Conservation (phyloP, 1,140 invertebrate species). For the Aphaenogaster ashmeadi region DNA sequence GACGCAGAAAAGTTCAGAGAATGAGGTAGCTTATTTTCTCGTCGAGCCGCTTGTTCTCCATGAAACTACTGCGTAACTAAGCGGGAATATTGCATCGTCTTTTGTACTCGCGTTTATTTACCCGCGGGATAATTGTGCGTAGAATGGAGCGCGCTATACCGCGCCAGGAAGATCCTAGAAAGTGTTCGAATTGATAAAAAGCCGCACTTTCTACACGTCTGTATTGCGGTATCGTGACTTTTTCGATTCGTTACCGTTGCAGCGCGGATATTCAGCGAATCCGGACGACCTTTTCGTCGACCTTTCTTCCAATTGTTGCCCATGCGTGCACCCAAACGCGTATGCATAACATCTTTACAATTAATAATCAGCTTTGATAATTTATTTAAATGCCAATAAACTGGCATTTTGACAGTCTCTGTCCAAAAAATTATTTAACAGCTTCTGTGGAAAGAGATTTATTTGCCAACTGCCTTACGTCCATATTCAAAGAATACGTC, state of each 20-base stretch:
- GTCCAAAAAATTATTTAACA: neutral
- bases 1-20: conserved; percentile 17
- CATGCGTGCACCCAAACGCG: neutral
- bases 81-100: conserved; percentile 19
- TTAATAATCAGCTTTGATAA: neutral
- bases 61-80: neutral
- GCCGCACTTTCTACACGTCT: conserved; percentile 54
- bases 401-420: too few relatives aligned
- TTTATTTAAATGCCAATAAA: too few relatives aligned
- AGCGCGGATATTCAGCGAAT: neutral
- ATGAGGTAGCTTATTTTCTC: conserved; percentile 3
- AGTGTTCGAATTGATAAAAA: conserved; percentile 60
- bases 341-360: neutral
- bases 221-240: conserved; percentile 27
- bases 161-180: conserved; percentile 45
- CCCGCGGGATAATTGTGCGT: conserved; percentile 6
- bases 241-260: conserved; percentile 16
- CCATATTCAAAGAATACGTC: neutral
- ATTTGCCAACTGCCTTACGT: neutral
- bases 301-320: neutral
- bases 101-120: conserved; percentile 40
- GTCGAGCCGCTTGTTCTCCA: conserved; percentile 15
- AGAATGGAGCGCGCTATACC: neutral
- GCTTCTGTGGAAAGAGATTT: neutral
- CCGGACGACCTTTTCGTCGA: neutral